phyloP scores from a whole-genome alignment of 2,888 invertebrate species.

The Choreutis nemorana region DNA sequence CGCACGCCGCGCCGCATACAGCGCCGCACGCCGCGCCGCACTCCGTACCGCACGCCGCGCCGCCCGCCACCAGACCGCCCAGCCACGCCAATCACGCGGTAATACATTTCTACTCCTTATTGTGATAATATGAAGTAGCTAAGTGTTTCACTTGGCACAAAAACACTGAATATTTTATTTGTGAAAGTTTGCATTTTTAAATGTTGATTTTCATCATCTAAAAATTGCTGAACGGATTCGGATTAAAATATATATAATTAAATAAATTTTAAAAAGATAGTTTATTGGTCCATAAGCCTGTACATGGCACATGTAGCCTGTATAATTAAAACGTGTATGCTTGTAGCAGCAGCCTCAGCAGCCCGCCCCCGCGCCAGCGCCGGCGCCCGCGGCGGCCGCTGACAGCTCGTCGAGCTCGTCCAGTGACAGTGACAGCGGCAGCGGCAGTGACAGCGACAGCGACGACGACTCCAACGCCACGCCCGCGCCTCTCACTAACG shows the following conservation, averaged over 20 bases:
- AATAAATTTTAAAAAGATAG: not conserved
- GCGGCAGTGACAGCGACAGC: constrained; percentile 49
- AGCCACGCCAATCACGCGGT: constrained; percentile 7
- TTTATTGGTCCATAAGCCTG: too few species aligned
- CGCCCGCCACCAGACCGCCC: constrained; percentile 8
- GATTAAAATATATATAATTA: not conserved
- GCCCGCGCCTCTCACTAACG: constrained; percentile 24
- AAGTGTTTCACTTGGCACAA: too few species aligned
- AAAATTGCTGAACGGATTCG: too few species aligned
- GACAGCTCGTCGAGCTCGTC: constrained; percentile 59
- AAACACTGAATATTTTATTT: too few species aligned
- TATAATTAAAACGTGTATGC: too few species aligned
- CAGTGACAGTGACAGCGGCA: constrained; percentile 51
- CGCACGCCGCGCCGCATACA: constrained; percentile 10
- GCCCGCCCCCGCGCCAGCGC: not conserved
- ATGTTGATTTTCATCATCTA: too few species aligned
- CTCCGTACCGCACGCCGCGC: constrained; percentile 6
- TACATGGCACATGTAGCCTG: too few species aligned
- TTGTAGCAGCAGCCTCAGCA: constrained; percentile 5
- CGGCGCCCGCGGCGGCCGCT: not conserved
- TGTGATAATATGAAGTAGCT: too few species aligned
- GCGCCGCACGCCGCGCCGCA: constrained; percentile 5
- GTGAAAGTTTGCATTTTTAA: too few species aligned
- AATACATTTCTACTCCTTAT: constrained; percentile 8
- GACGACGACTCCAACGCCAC: constrained; percentile 31